These are phyloP conservation scores for Peromyscus leucopus DNA, from an alignment of 2,113 vertebrate species.

Conservation along the genomic window DNA sequence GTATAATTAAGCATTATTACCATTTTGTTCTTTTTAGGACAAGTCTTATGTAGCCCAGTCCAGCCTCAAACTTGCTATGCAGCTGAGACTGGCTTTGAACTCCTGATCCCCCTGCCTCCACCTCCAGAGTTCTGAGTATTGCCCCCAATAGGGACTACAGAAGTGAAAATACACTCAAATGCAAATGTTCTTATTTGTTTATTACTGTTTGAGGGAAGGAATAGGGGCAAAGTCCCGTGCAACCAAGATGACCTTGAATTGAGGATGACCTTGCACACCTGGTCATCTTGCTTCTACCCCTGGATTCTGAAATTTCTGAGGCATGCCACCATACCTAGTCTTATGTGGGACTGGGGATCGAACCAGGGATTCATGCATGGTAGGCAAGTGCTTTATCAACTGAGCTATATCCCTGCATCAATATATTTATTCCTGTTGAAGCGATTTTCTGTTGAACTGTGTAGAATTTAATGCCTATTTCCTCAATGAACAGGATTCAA, in stretches of 20 bases:
- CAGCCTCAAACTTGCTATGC: not conserved
- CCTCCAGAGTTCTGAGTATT: not conserved
- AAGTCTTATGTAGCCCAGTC: not conserved
- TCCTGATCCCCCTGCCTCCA: not conserved
- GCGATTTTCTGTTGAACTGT: not conserved
- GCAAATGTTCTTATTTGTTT: not conserved
- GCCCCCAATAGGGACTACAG: not conserved
- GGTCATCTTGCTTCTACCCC: not conserved
- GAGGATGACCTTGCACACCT: not conserved
- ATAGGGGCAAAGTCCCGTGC: not conserved
- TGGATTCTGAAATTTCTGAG: no score
- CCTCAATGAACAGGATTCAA: not conserved
- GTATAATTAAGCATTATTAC: not conserved
- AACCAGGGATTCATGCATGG: not conserved
- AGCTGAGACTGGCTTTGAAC: not conserved
- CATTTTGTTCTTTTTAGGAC: not conserved
- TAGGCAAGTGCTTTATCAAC: not conserved
- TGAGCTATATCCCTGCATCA: not conserved
- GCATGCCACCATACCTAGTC: not conserved
- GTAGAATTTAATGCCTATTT: not conserved
- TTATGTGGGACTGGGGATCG: not conserved
- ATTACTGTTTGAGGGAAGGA: no score
- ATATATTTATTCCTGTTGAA: not conserved
- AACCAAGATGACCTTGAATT: not conserved
- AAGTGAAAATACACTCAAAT: conserved; percentile 20